Evolutionary conservation across 2,888 invertebrate species (phyloP), one percentile per base, ranked within the genome.

Genomic region (Nasonia oneida): DNA sequence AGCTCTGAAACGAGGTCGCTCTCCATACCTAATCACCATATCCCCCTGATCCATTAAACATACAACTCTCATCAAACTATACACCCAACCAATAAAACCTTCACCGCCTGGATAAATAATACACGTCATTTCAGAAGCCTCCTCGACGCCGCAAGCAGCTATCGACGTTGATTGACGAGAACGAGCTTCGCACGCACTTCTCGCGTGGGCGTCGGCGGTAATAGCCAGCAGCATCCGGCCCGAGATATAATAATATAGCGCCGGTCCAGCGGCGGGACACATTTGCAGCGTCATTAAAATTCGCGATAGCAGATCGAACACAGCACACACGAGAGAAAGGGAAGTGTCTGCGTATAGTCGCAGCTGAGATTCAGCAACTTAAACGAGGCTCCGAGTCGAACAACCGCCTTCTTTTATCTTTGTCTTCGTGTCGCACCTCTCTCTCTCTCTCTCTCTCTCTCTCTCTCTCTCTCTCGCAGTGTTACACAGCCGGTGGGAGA

Each of bases 221-320:
- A 47, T 47, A 61, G 57, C n/a, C 57, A 61, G 10, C 89, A 90
- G 91, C 91, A 93, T 93, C 93, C 93, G 93, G 93, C 92, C 93
- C 91, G 23, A 61, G 57, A 61, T 18, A 57, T 18, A 61, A 93
- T 93, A 93, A 93, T 93, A 93, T 92, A 92, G 91, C 91, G 92
- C 91, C 90, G 90, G 91, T 91, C 91, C 90, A 89, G 88, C 90
- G 89, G 88, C 90, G 37, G 57, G 57, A 61, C 92, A 92, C 93
- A 93, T 93, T 93, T 93, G 93, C 93, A 93, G 92, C 93, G 91
- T 93, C 93, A 93, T 93, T 93, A 93, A 93, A 93, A 93, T 93
- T 93, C 93, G 93, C 93, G 93, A 93, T 93, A 93, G 92, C 91
- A 91, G 92, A 93, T 93, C 93, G 92, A 93, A 93, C 93, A 93